A percentile compares a stretch with the other conserved stretches of the same genome.
phyloP scores from a whole-genome alignment of 2,797 vertebrate genomes.

The Channallabes apus region DNA sequence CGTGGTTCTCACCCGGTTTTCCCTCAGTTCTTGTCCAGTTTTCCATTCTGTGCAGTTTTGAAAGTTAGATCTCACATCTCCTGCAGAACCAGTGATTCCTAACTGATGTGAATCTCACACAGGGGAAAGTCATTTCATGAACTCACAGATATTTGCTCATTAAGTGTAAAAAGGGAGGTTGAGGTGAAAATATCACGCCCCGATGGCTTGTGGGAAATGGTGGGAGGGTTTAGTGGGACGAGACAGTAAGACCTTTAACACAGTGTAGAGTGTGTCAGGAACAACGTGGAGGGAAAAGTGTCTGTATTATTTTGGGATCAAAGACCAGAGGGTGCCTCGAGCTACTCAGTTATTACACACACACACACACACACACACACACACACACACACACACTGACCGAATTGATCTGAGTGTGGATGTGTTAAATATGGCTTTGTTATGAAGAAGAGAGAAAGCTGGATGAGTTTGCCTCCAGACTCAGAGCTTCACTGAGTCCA shows the following conservation, averaged over 20 bases:
- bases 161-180: slow-evolving; percentile 48
- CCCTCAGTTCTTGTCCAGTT: background rate
- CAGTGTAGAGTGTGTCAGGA: slow-evolving; percentile 54
- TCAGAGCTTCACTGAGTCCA: no score
- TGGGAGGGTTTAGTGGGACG: slow-evolving; percentile 46
- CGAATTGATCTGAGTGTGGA: background rate
- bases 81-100: slow-evolving; percentile 25
- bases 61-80: background rate
- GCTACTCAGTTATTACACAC: background rate
- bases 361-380: slow-evolving; percentile 1
- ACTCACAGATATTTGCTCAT: background rate
- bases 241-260: slow-evolving; percentile 46
- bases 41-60: background rate
- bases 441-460: background rate
- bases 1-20: no score
- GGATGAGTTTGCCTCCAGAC: background rate
- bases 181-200: slow-evolving; percentile 49
- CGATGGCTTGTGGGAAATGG: slow-evolving; percentile 38
- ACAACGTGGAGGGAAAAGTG: slow-evolving; percentile 44
- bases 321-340: slow-evolving; percentile 32
- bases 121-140: slow-evolving; percentile 30
- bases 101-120: slow-evolving; percentile 23
- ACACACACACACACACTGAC: background rate
- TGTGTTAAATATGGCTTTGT: background rate
- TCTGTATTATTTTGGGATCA: slow-evolving; percentile 41